Conservation (phyloP, 2,888 invertebrate genomes). For the Caenorhabditis drosophilae region DNA sequence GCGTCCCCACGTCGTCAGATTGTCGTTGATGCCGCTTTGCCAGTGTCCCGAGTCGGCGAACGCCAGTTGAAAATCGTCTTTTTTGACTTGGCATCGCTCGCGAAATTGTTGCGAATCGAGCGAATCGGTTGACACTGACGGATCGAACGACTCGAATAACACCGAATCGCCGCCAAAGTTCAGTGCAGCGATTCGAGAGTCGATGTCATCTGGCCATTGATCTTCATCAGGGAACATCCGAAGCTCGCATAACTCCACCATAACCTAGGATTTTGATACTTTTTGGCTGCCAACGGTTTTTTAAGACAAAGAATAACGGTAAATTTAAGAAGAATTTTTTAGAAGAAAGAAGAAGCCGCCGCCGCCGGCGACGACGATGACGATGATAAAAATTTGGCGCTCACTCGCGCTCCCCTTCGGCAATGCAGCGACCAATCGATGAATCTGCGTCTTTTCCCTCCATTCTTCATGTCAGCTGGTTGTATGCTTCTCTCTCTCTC, state of each 20-base stretch:
- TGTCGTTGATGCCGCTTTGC: conserved; percentile 42
- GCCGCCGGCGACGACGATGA: too few species aligned
- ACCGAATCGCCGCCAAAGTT: conserved; percentile 62
- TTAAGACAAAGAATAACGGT: background rate
- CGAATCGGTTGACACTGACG: conserved; percentile 65
- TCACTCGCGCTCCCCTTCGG: conserved; percentile 1
- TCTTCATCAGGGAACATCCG: conserved; percentile 48
- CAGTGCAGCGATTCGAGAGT: conserved; percentile 67
- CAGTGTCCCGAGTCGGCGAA: conserved; percentile 68
- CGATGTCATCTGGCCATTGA: conserved; percentile 65
- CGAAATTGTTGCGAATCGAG: conserved; percentile 62
- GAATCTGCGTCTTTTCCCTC: conserved; percentile 27
- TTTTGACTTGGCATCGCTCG: conserved; percentile 49
- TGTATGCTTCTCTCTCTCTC: background rate
- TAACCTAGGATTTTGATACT: too few species aligned
- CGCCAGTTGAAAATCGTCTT: conserved; percentile 68
- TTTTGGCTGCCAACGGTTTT: too few species aligned
- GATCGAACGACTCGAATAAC: conserved; percentile 25
- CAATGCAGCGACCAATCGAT: conserved; percentile 15
- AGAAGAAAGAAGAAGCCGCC: too few species aligned
- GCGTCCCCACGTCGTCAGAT: conserved; percentile 69
- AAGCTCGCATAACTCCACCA: conserved; percentile 53
- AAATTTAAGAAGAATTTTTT: background rate
- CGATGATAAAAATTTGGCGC: too few species aligned
- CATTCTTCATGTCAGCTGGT: conserved; percentile 18